Evolutionary conservation across 2,888 invertebrate species (phyloP).

Genomic region (Cinara cedri): DNA sequence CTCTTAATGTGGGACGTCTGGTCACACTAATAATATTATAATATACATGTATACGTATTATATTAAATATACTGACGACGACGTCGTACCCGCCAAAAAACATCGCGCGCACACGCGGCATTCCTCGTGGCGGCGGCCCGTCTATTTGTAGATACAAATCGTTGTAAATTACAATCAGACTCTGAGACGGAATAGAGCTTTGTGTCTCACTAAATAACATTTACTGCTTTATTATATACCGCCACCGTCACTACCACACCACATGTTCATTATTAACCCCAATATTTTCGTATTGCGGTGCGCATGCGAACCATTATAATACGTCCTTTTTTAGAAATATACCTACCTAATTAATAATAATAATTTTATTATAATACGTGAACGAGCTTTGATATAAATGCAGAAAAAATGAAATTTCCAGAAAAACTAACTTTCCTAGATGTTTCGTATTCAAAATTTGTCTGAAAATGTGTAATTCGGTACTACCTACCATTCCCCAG

Average conservation of each 20-base stretch:
- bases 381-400: no score
- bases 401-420: no score
- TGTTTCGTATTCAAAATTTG: no score
- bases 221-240: slow-evolving; percentile 39
- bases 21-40: neutral
- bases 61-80: slow-evolving; percentile 4
- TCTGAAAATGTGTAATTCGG: no score
- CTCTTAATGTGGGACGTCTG: no score
- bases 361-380: no score
- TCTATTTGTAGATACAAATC: slow-evolving; percentile 57
- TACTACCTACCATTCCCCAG: no score
- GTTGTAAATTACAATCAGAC: slow-evolving; percentile 57
- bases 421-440: no score
- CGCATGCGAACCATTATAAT: neutral
- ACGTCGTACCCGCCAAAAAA: slow-evolving; percentile 43
- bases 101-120: slow-evolving; percentile 27
- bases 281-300: slow-evolving; percentile 45
- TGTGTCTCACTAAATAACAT: slow-evolving; percentile 52
- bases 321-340: neutral
- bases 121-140: slow-evolving; percentile 34
- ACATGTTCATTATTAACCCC: slow-evolving; percentile 55
- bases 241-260: neutral
- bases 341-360: no score
- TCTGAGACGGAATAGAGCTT: slow-evolving; percentile 44
- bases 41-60: neutral